A percentile compares a stretch with the other conserved stretches of the same genome.
Conservation (phyloP, 2,888 invertebrate genomes). For the Pseudococcus longispinus region DNA sequence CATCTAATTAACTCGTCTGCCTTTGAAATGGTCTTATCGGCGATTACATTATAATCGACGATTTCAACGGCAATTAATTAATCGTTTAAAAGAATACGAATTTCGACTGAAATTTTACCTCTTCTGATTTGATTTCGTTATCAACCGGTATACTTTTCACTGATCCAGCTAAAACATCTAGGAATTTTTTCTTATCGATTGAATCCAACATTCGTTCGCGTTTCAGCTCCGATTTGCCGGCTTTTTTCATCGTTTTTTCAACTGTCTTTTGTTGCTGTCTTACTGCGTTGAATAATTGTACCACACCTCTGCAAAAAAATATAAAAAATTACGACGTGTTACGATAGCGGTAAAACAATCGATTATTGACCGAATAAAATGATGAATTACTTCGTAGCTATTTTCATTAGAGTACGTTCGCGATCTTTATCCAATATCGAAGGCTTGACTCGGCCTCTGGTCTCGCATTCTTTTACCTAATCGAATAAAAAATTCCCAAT, state of each 20-base stretch:
- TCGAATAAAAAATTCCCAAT: conserved; percentile 59
- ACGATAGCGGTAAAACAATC: not conserved
- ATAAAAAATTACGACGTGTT: not conserved
- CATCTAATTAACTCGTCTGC: not conserved
- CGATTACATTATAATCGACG: not conserved
- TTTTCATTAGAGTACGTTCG: conserved; percentile 78
- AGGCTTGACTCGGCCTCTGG: conserved; percentile 76
- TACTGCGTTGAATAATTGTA: conserved; percentile 91
- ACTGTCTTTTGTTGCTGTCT: conserved; percentile 82
- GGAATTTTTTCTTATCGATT: conserved; percentile 77
- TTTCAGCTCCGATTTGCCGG: conserved; percentile 78
- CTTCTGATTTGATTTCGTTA: conserved; percentile 60
- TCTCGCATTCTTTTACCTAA: conserved; percentile 71
- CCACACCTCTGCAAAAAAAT: conserved; percentile 74
- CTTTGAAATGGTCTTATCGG: not conserved
- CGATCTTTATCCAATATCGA: conserved; percentile 76
- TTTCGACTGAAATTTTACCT: conserved; percentile 44
- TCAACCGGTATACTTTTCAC: conserved; percentile 63
- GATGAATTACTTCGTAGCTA: conserved; percentile 74
- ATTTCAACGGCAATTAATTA: not conserved
- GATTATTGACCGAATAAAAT: not conserved
- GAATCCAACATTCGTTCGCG: conserved; percentile 78
- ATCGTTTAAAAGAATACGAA: not conserved
- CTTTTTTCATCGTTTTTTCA: conserved; percentile 73
- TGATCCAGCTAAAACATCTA: conserved; percentile 78